Evolutionary conservation across 2,888 invertebrate species (phyloP).

Genomic region (Acronicta leporina): DNA sequence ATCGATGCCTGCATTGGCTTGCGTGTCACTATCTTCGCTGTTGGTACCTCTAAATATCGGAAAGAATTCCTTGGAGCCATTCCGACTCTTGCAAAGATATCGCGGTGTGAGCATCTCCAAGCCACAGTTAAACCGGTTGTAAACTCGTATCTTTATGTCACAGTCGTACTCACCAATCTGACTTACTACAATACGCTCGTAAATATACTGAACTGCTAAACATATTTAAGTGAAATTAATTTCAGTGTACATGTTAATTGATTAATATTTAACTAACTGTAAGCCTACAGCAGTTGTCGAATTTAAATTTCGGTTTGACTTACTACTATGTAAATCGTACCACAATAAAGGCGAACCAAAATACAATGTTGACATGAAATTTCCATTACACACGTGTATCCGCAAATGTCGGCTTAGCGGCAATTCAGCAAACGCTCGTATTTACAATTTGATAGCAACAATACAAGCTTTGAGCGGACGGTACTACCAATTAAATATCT

Average conservation of each 20-base stretch:
- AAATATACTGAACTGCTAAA: background rate
- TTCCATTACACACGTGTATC: conserved; percentile 48
- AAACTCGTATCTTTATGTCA: conserved; percentile 63
- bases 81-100: conserved; percentile 61
- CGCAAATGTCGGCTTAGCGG: conserved; percentile 43
- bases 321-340: conserved; percentile 48
- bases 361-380: conserved; percentile 56
- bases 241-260: background rate
- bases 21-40: conserved; percentile 63
- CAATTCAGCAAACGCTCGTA: conserved; percentile 51
- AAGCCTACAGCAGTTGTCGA: background rate
- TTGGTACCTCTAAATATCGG: conserved; percentile 60
- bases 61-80: conserved; percentile 58
- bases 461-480: conserved; percentile 56
- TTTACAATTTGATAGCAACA: conserved; percentile 58
- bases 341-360: conserved; percentile 52
- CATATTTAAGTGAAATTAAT: background rate
- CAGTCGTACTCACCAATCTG: conserved; percentile 49
- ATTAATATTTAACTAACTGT: conserved; percentile 2
- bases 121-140: conserved; percentile 63
- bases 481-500: conserved; percentile 71
- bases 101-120: conserved; percentile 57
- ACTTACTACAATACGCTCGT: conserved; percentile 48
- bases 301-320: conserved; percentile 36
- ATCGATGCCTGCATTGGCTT: conserved; percentile 52